phyloP scores from a whole-genome alignment of 2,797 vertebrate species.

The Pogoniulus pusillus region DNA sequence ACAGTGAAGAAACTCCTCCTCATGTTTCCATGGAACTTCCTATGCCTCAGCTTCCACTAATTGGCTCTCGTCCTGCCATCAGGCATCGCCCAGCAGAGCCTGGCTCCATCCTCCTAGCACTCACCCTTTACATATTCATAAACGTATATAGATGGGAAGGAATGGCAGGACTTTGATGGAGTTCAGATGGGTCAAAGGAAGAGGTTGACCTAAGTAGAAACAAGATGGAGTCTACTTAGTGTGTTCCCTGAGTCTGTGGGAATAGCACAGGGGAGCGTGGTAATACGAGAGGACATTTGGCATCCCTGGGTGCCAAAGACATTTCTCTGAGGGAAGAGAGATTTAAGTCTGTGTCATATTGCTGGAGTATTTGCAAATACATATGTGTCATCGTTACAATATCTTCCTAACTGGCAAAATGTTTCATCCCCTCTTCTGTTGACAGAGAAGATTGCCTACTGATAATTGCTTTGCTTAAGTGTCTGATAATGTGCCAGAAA shows the following conservation, averaged over 20 bases:
- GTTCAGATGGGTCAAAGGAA: neutral
- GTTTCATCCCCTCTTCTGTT: constrained; percentile 75
- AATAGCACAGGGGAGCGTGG: neutral
- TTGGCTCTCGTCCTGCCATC: too few species aligned
- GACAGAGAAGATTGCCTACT: constrained; percentile 78
- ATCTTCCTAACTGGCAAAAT: constrained; percentile 71
- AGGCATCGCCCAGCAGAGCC: too few species aligned
- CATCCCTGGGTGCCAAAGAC: neutral
- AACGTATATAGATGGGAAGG: neutral
- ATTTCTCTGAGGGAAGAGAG: neutral
- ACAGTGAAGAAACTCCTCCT: too few species aligned
- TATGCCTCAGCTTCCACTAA: too few species aligned
- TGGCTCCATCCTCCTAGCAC: too few species aligned
- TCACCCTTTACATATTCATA: too few species aligned
- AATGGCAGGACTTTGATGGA: neutral
- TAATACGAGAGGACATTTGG: neutral
- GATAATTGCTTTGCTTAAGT: constrained; percentile 82
- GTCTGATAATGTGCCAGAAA: constrained; percentile 81
- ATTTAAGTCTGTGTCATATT: constrained; percentile 30
- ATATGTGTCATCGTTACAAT: constrained; percentile 46
- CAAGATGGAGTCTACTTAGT: neutral
- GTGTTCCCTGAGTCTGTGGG: neutral
- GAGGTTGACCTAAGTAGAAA: neutral
- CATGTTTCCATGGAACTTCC: too few species aligned
- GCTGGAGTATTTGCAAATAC: constrained; percentile 64